phyloP scores from a whole-genome alignment of 1,140 invertebrate species.

The Drosophila bocki region DNA sequence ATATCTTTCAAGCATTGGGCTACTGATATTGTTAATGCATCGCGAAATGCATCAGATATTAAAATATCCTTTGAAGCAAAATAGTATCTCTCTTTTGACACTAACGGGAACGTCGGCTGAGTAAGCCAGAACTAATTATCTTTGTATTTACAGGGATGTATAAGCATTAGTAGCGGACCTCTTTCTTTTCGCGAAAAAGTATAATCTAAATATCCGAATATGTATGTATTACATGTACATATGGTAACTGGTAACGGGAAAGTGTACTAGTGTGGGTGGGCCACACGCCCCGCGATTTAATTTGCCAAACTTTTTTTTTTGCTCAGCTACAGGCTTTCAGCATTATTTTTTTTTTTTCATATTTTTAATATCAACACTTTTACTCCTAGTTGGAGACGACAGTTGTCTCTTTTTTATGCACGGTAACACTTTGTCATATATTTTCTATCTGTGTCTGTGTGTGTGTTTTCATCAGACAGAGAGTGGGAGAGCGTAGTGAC shows the following conservation, averaged over 20 bases:
- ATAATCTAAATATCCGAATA: neutral
- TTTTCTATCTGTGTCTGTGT: conserved; percentile 4
- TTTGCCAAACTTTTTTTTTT: conserved; percentile 61
- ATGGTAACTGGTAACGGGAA: conserved; percentile 15
- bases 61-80: neutral
- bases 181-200: neutral
- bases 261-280: neutral
- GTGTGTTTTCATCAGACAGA: neutral
- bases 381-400: conserved; percentile 71
- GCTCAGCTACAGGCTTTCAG: neutral
- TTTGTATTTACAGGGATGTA: neutral
- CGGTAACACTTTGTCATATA: conserved; percentile 13
- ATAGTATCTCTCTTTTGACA: neutral
- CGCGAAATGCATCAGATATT: neutral
- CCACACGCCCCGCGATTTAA: conserved; percentile 61
- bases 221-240: neutral
- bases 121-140: neutral
- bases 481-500: conserved; percentile 11
- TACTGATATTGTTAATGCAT: neutral
- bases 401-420: conserved; percentile 77
- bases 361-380: conserved; percentile 80
- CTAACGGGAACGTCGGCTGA: neutral
- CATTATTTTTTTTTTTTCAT: conserved; percentile 54
- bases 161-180: neutral
- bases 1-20: neutral